A percentile compares a stretch with the other conserved stretches of the same genome.
Evolutionary conservation across 1,140 invertebrate species (phyloP).

Genomic region (Dendroctonus ponderosae): DNA sequence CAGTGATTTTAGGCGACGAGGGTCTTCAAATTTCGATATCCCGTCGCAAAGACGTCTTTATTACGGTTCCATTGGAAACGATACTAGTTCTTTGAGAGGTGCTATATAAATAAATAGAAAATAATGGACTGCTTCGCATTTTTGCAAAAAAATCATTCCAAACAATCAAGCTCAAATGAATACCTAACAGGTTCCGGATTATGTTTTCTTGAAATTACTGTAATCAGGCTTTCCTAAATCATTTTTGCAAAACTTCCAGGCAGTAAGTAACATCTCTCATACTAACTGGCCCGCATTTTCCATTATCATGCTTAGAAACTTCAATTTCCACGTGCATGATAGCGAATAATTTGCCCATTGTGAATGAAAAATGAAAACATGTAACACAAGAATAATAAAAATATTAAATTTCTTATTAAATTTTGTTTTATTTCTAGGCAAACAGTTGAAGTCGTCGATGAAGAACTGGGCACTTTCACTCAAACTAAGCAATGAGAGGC

Average conservation of each 20-base stretch:
- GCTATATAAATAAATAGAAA: constrained; percentile 5
- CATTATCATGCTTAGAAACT: neutral
- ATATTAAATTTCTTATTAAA: constrained; percentile 12
- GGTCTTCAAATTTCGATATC: constrained; percentile 7
- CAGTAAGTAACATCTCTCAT: neutral
- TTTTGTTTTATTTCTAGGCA: constrained; percentile 35
- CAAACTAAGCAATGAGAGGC: constrained; percentile 11
- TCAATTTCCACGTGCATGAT: too few relatives aligned
- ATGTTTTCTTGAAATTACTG: neutral
- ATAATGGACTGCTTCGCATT: neutral
- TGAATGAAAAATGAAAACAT: too few relatives aligned
- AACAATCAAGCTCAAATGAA: neutral
- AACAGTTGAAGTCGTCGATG: constrained; percentile 32
- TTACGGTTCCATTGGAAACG: constrained; percentile 24
- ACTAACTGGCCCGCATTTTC: neutral
- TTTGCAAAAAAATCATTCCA: constrained; percentile 1
- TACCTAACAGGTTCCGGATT: neutral
- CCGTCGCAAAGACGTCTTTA: constrained; percentile 8
- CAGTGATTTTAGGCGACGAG: constrained; percentile 6
- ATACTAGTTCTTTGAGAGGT: constrained; percentile 16
- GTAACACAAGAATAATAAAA: neutral
- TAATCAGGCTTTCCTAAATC: neutral
- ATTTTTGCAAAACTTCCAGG: neutral
- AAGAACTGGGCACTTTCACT: constrained; percentile 40
- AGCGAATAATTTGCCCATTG: neutral